phyloP scores from a whole-genome alignment of 2,113 vertebrate genomes.

The Halcyon senegalensis region DNA sequence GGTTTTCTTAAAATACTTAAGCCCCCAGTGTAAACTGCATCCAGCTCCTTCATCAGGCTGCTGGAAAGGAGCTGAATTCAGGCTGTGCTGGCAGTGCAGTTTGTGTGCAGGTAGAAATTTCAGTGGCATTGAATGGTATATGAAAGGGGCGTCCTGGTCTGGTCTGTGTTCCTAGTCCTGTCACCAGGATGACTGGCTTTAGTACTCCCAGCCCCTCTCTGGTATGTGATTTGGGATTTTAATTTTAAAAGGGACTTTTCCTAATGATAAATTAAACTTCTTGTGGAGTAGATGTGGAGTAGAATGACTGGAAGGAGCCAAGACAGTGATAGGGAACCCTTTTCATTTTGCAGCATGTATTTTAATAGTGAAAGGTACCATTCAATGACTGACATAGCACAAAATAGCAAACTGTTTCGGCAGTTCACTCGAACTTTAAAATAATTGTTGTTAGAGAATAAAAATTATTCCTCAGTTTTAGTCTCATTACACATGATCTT shows the following conservation, averaged over 20 bases:
- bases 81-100: background rate
- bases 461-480: background rate
- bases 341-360: background rate
- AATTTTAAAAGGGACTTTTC: background rate
- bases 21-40: background rate
- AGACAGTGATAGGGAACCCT: background rate
- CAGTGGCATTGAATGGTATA: background rate
- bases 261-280: background rate
- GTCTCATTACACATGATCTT: background rate
- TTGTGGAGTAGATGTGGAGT: background rate
- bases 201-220: background rate
- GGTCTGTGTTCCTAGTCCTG: background rate
- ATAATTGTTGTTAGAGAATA: background rate
- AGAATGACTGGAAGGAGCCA: background rate
- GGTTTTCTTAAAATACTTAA: background rate
- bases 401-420: background rate
- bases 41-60: background rate
- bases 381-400: background rate
- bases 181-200: no score
- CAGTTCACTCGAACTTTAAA: background rate
- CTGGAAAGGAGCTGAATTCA: background rate
- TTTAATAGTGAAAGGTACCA: background rate
- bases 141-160: background rate
- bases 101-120: background rate
- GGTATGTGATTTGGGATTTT: background rate